Percentiles rank a stretch among this genome's conserved stretches.
Evolutionary conservation across 2,888 invertebrate species (phyloP).

Genomic region (Amphiduros pacificus): DNA sequence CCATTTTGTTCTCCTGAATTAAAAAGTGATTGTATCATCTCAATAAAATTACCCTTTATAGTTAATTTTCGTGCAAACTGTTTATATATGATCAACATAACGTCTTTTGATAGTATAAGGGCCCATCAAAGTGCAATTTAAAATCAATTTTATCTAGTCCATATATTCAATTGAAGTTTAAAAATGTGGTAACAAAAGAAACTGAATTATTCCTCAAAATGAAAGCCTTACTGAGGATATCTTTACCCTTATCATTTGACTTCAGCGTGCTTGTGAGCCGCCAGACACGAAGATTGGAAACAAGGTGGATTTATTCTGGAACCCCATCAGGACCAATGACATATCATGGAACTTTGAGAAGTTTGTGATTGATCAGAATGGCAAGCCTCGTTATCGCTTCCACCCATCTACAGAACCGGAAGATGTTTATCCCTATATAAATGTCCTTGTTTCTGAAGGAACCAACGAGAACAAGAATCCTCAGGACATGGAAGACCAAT

Average conservation of each 20-base stretch:
- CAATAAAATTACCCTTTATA: no score
- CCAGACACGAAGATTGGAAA: conserved; percentile 21
- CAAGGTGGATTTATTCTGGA: conserved; percentile 31
- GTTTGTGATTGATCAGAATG: conserved; percentile 53
- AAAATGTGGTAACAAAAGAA: neutral
- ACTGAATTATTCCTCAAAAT: no score
- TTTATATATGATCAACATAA: no score
- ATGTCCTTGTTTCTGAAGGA: neutral
- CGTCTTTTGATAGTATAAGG: no score
- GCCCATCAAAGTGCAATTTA: no score
- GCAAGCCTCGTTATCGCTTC: conserved; percentile 35
- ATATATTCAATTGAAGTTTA: neutral
- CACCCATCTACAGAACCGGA: conserved; percentile 8
- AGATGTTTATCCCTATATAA: neutral
- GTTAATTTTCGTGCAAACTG: no score
- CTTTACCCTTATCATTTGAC: no score
- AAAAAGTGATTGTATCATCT: no score
- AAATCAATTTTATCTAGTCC: neutral
- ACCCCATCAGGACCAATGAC: conserved; percentile 43
- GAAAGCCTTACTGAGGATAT: neutral
- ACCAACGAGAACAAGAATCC: neutral
- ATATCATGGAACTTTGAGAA: conserved; percentile 62
- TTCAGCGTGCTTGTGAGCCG: conserved; percentile 30
- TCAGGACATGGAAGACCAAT: neutral
- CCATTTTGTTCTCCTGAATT: no score